Conservation (phyloP, 1,140 invertebrate genomes). For the Coptotermes formosanus region DNA sequence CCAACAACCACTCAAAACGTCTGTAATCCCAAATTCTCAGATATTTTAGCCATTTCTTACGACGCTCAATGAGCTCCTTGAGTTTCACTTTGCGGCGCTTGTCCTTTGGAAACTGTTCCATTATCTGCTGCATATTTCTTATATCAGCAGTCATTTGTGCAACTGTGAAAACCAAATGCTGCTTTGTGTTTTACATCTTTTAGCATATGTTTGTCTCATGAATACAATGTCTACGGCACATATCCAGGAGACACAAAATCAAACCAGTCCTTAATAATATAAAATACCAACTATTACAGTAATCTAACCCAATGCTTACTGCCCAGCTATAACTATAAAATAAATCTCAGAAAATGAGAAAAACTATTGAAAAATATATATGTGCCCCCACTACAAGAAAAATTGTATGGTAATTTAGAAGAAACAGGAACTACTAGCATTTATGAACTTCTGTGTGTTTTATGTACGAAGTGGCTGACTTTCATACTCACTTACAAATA, state of each 20-base stretch:
- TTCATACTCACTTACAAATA: no score
- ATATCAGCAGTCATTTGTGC: constrained; percentile 56
- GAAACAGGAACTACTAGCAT: no score
- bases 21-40: constrained; percentile 75
- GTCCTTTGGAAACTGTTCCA: constrained; percentile 53
- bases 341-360: not conserved
- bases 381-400: no score
- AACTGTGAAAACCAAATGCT: constrained; percentile 48
- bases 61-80: constrained; percentile 71
- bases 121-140: constrained; percentile 52
- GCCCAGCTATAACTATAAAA: not conserved
- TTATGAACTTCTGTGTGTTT: no score
- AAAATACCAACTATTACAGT: not conserved
- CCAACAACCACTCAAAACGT: constrained; percentile 82
- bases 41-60: constrained; percentile 68
- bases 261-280: not conserved
- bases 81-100: constrained; percentile 53
- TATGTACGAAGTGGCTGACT: no score
- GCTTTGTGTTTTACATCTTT: not conserved
- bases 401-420: no score
- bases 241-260: not conserved
- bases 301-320: not conserved
- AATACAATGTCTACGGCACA: not conserved
- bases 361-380: no score
- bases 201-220: not conserved